Conservation (phyloP, 2,888 invertebrate genomes). For the Subacronicta megacephala region DNA sequence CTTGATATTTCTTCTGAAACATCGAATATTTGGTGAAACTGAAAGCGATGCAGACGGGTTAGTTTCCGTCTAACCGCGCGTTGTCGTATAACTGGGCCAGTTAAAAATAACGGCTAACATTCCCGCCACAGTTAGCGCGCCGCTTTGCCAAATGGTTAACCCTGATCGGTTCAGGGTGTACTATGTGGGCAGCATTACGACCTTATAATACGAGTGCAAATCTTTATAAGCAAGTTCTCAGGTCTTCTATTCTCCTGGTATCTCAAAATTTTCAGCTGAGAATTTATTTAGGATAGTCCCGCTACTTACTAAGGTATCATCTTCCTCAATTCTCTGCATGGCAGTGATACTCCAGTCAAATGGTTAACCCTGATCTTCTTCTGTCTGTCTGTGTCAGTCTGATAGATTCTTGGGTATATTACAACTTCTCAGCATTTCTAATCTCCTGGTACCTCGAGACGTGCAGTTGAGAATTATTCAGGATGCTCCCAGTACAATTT, state of each 20-base stretch:
- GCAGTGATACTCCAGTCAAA: no score
- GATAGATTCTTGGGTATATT: no score
- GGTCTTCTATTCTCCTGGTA: conserved; percentile 18
- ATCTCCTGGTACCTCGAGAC: no score
- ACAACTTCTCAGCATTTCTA: no score
- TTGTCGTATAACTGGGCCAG: conserved; percentile 78
- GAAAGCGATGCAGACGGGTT: conserved; percentile 50
- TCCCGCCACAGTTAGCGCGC: conserved; percentile 53
- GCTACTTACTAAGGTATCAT: no score
- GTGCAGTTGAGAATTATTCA: no score
- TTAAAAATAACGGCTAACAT: conserved; percentile 79
- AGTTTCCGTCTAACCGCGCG: conserved; percentile 71
- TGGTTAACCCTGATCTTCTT: no score
- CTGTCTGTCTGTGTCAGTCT: no score
- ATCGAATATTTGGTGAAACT: conserved; percentile 34
- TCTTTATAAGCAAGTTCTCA: not conserved
- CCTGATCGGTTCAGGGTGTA: conserved; percentile 61
- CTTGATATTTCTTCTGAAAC: not conserved
- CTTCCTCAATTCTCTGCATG: no score
- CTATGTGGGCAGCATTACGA: conserved; percentile 27
- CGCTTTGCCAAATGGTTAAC: conserved; percentile 68
- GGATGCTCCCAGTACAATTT: no score
- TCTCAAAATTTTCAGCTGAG: not conserved
- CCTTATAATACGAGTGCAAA: conserved; percentile 17
- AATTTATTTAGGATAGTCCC: not conserved